phyloP scores from a whole-genome alignment of 2,888 invertebrate genomes.

The Dasypolia templi region DNA sequence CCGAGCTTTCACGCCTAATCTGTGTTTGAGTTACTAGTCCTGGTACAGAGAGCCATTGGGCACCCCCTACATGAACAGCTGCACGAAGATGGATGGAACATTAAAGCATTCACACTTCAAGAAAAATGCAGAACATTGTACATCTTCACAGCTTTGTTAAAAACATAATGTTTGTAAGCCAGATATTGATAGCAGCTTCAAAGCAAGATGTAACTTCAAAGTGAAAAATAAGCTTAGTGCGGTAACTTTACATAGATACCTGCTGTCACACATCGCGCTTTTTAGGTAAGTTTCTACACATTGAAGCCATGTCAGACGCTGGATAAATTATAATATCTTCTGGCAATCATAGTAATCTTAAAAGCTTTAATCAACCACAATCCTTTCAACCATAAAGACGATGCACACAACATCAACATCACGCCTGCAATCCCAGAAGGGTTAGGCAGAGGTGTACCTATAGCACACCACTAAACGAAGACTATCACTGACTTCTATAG shows the following conservation, averaged over 20 bases:
- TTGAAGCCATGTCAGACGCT: neutral
- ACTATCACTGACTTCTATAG: too few relatives aligned
- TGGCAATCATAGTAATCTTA: neutral
- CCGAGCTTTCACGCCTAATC: too few relatives aligned
- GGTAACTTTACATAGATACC: neutral
- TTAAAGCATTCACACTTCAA: too few relatives aligned
- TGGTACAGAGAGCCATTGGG: too few relatives aligned
- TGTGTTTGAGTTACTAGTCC: too few relatives aligned
- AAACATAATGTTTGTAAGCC: neutral
- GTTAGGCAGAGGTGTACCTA: too few relatives aligned
- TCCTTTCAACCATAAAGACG: neutral
- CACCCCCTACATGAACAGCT: too few relatives aligned
- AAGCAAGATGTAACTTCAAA: neutral
- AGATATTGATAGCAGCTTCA: neutral
- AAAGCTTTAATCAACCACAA: constrained; percentile 16
- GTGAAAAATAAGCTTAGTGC: neutral
- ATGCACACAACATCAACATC: too few relatives aligned
- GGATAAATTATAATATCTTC: constrained; percentile 5
- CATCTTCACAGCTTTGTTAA: neutral
- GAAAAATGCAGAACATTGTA: too few relatives aligned
- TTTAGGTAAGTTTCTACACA: neutral
- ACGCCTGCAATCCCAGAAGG: too few relatives aligned
- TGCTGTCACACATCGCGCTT: neutral
- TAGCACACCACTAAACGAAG: too few relatives aligned
- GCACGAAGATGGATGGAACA: too few relatives aligned